These are phyloP conservation scores for Caenorhabditis japonica DNA, from an alignment of 2,888 invertebrate species.

Conservation along the genomic window DNA sequence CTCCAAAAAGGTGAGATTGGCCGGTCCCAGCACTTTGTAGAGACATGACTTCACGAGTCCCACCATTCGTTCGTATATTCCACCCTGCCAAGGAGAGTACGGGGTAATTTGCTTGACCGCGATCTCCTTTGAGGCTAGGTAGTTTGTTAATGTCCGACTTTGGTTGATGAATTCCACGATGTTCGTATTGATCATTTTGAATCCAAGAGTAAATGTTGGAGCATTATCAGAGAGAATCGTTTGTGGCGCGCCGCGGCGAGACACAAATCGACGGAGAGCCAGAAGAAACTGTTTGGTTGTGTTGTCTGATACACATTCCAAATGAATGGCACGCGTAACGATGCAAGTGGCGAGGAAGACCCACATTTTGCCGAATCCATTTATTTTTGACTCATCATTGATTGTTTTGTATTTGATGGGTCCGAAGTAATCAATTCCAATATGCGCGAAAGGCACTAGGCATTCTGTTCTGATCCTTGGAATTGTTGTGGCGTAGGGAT, in stretches of 20 bases:
- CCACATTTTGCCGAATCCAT: constrained; percentile 24
- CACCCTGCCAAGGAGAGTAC: constrained; percentile 23
- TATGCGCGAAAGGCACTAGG: not conserved
- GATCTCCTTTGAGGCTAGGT: constrained; percentile 3
- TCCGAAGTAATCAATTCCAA: constrained; percentile 21
- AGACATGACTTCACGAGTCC: constrained; percentile 5
- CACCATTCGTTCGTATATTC: constrained; percentile 19
- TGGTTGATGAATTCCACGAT: not conserved
- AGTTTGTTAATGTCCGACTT: constrained; percentile 3
- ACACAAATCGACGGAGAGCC: not conserved
- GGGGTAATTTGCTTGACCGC: constrained; percentile 16
- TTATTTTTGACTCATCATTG: not conserved
- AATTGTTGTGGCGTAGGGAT: constrained; percentile 53
- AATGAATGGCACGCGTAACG: constrained; percentile 2
- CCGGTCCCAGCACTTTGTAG: not conserved
- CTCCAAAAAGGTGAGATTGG: not conserved
- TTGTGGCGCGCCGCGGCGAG: constrained; percentile 5
- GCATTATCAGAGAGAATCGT: constrained; percentile 17
- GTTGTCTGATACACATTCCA: constrained; percentile 7
- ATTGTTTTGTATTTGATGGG: not conserved
- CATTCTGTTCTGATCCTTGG: constrained; percentile 67
- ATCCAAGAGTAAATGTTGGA: constrained; percentile 3
- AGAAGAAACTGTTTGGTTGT: not conserved
- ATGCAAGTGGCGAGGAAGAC: constrained; percentile 14
- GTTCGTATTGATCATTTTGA: constrained; percentile 3